These are phyloP conservation scores for Callaeas wilsoni DNA, from an alignment of 2,113 vertebrate genomes.

Conservation along the genomic window DNA sequence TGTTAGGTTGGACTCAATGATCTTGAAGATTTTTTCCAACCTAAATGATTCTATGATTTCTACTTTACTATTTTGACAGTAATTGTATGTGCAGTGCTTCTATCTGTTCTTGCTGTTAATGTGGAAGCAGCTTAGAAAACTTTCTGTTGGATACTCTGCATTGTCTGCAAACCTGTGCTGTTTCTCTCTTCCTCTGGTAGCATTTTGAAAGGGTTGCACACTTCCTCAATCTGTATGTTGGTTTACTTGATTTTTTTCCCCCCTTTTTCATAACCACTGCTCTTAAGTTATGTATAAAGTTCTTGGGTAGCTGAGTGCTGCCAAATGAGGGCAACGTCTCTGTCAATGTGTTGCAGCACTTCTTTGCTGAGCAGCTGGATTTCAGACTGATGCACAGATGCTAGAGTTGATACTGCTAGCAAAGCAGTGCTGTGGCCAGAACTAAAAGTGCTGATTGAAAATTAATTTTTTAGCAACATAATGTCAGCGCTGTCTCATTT, in stretches of 20 bases:
- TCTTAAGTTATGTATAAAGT: neutral
- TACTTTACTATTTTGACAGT: neutral
- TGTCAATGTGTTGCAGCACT: neutral
- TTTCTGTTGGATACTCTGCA: neutral
- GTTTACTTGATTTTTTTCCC: fast-evolving
- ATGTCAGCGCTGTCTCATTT: neutral
- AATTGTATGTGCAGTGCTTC: neutral
- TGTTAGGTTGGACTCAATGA: neutral
- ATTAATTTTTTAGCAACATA: neutral
- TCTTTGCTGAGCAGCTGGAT: neutral
- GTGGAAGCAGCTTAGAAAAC: neutral
- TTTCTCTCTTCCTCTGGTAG: neutral
- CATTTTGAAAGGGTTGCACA: neutral
- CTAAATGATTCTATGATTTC: neutral
- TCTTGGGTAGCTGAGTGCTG: neutral
- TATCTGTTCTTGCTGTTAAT: neutral
- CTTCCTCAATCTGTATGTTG: neutral
- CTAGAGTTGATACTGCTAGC: neutral
- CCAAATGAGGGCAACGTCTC: neutral
- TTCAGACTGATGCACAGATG: neutral
- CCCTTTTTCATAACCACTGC: neutral
- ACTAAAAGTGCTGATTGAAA: neutral
- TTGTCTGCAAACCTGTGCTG: neutral
- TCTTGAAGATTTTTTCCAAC: neutral
- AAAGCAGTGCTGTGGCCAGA: neutral